Percentiles rank a stretch among this genome's conserved stretches.
phyloP scores from a whole-genome alignment of 1,140 invertebrate species.

The Sipha flava region DNA sequence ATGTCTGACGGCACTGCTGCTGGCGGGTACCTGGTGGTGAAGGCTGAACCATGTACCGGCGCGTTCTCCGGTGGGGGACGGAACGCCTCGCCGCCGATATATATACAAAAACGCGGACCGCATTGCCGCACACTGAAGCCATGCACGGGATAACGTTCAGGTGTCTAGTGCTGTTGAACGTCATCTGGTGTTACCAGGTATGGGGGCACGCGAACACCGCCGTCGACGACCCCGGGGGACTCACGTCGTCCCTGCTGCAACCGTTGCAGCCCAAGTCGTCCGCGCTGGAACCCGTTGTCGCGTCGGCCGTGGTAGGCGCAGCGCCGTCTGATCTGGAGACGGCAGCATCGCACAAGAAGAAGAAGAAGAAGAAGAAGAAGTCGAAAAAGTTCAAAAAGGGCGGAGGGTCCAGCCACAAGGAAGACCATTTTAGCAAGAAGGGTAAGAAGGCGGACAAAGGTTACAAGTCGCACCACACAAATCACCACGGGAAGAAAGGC shows the following conservation, averaged over 20 bases:
- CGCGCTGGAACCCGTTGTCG: neutral
- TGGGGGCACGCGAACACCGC: neutral
- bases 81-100: neutral
- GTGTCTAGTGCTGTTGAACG: neutral
- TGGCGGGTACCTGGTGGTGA: neutral
- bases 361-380: slow-evolving; percentile 30
- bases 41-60: neutral
- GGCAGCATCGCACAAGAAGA: slow-evolving; percentile 36
- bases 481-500: slow-evolving; percentile 57
- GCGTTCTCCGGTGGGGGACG: neutral
- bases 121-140: neutral
- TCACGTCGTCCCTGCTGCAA: neutral
- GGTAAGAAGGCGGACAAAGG: slow-evolving; percentile 53
- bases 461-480: slow-evolving; percentile 52
- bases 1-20: neutral
- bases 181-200: neutral
- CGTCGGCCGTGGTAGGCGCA: too few species aligned
- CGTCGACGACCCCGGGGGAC: neutral
- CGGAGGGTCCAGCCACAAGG: slow-evolving; percentile 43
- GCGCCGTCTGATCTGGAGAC: neutral
- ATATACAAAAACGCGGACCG: neutral
- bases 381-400: slow-evolving; percentile 34
- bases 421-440: slow-evolving; percentile 50
- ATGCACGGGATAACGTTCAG: neutral
- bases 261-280: neutral